Conservation (phyloP, 2,888 invertebrate genomes). For the Abrostola tripartita region DNA sequence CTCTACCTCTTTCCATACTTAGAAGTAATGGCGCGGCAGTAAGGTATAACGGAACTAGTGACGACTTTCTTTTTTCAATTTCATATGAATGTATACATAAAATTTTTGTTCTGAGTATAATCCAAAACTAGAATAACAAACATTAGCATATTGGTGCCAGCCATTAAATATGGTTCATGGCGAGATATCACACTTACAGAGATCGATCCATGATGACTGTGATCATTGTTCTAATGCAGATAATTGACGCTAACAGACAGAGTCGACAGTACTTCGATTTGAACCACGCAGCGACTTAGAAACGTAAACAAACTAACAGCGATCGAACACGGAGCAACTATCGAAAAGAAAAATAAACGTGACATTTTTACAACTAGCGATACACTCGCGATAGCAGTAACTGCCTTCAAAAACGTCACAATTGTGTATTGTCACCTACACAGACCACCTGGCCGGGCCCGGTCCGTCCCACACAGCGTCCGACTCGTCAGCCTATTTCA, state of each 20-base stretch:
- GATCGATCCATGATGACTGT: background rate
- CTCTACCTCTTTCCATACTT: too few species aligned
- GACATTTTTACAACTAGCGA: constrained; percentile 50
- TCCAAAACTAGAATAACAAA: too few species aligned
- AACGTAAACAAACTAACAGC: constrained; percentile 32
- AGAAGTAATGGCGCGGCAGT: too few species aligned
- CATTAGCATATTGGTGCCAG: background rate
- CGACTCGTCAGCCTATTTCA: constrained; percentile 36
- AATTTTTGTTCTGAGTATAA: too few species aligned
- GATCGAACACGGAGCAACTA: constrained; percentile 25
- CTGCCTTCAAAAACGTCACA: constrained; percentile 42
- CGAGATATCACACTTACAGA: background rate
- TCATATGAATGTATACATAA: too few species aligned
- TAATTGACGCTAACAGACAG: constrained; percentile 16
- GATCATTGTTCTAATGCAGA: background rate
- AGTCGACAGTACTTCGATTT: background rate
- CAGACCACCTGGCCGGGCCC: constrained; percentile 52
- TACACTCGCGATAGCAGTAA: constrained; percentile 39
- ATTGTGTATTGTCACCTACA: constrained; percentile 52
- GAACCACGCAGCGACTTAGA: constrained; percentile 22
- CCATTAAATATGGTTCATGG: too few species aligned
- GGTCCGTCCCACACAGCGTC: constrained; percentile 46
- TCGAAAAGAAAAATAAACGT: constrained; percentile 34
- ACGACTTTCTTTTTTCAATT: too few species aligned
- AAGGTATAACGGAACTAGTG: too few species aligned